Evolutionary conservation across 1,140 invertebrate genomes (phyloP), one percentile per base, ranked within the genome.

Genomic region (Anadara kagoshimensis): DNA sequence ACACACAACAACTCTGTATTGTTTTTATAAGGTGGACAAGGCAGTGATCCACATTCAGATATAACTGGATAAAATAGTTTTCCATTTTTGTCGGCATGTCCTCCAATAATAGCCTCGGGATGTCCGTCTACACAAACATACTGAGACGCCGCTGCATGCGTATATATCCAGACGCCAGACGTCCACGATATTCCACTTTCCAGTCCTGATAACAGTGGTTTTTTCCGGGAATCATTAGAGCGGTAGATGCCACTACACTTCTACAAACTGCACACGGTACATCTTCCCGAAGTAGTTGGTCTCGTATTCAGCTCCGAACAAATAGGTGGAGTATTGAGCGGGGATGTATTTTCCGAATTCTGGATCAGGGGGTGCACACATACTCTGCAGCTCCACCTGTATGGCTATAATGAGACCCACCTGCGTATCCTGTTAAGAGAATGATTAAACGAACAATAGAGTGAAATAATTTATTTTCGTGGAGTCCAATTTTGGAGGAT

Each of bases 41-140:
- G 66, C 2, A 81, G 56, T 0, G 76, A 66, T 5, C 78, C 78
- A 62, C 78, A 79, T n/a, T 65, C 22, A 16, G 58, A 49, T 0
- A 51, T 29, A 0, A 80, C 78, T 14, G 43, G 47, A 44, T 80
- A 80, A 53, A 83, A 68, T 8, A 82, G 43, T 14, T 71, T 70
- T 10, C 76, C 82, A 20, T 79, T 22, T 20, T 79, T 20, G 12
- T 70, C 20, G 16, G 54, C 5, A 1, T 65, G 22, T 5, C 78
- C 76, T 12, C 53, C 63, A 10, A 47, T 14, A 5, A 73, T 41
- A 26, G 53, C 61, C 36, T 80, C 78, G 4, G 78, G 68, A 8
- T 69, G 47, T 44, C 68, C 56, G 43, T 83, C 82, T 22, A 83
- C 53, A 57, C 80, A 82, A 14, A 75, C 69, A 54, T 64, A 83